Base-by-base conservation (phyloP, 2,797 vertebrate species). In the Sylvilagus floridanus region DNA sequence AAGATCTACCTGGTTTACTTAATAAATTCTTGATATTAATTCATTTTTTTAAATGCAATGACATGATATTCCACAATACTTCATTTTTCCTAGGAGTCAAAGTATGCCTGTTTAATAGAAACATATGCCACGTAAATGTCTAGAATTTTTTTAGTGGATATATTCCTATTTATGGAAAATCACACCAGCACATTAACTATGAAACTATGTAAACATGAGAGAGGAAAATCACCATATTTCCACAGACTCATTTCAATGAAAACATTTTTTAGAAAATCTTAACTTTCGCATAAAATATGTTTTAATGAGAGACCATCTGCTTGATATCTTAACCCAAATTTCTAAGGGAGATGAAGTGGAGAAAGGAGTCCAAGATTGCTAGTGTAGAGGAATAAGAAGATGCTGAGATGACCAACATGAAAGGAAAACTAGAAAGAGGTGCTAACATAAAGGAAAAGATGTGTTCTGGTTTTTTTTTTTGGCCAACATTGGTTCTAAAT, bases 241-340 rank as follows among this genome's bases (percentile, higher is more conserved):
- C 26, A 95, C 50, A 83, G 28, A 86, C 22, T 12, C 35, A 91
- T 65, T 76, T 91, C 30, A 93, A 79, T 12, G 42, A 26, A 28
- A 95, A 73, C 22, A 90, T 73, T 92, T 88, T 89, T 22, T 22
- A 85, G 22, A 54, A 90, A 87, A 87, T 86, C 66, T 81, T 52
- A 22, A 50, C 26, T 96, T 85, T n/a, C 50, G 24, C 50, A 35
- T n/a, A 73, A 96, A 91, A 92, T 47, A 19, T 87, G 30, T 84
- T 77, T 76, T 28, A 65, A 14, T 71, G 63, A 42, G 91, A 60
- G n/a, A 22, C 52, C 47, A 78, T 60, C 22, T 83, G 47, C 47
- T 90, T 90, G 71, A 69, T 32, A 79, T 37, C 71, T 79, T 78
- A 30, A 52, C 28, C 69, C 86, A 69, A 93, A 84, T 42, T 89